phyloP scores from a whole-genome alignment of 2,888 invertebrate genomes.

The Sphecodes monilicornis region DNA sequence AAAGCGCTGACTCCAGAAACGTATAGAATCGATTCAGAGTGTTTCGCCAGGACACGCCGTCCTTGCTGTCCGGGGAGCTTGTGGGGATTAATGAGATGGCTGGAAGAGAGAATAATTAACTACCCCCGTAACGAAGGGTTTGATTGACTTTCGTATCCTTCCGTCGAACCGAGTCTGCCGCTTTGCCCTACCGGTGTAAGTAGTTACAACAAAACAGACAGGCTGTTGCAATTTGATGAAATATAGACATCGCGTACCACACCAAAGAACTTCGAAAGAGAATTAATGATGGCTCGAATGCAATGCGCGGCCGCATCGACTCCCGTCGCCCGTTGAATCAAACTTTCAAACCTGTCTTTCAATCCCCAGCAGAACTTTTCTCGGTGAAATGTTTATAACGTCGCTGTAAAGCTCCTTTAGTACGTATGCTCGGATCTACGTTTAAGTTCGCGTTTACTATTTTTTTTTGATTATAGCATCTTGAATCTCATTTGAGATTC shows the following conservation, averaged over 20 bases:
- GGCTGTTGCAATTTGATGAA: slow-evolving; percentile 1
- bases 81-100: slow-evolving; percentile 1
- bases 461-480: too few species aligned
- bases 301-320: neutral
- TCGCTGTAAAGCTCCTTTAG: neutral
- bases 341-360: neutral
- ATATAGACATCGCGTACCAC: neutral
- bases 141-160: slow-evolving; percentile 18
- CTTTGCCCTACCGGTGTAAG: neutral
- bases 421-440: neutral
- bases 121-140: neutral
- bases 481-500: too few species aligned
- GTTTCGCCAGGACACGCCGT: slow-evolving; percentile 6
- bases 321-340: neutral
- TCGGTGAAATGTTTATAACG: neutral
- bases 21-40: slow-evolving; percentile 57
- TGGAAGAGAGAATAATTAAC: slow-evolving; percentile 39
- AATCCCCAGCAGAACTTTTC: neutral
- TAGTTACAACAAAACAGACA: neutral
- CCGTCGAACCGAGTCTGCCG: neutral
- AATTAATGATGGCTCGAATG: slow-evolving; percentile 4
- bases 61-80: slow-evolving; percentile 19
- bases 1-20: slow-evolving; percentile 57
- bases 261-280: neutral
- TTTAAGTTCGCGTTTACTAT: neutral